Base-by-base conservation (phyloP, 2,888 invertebrate species). In the Aphodius granarius region DNA sequence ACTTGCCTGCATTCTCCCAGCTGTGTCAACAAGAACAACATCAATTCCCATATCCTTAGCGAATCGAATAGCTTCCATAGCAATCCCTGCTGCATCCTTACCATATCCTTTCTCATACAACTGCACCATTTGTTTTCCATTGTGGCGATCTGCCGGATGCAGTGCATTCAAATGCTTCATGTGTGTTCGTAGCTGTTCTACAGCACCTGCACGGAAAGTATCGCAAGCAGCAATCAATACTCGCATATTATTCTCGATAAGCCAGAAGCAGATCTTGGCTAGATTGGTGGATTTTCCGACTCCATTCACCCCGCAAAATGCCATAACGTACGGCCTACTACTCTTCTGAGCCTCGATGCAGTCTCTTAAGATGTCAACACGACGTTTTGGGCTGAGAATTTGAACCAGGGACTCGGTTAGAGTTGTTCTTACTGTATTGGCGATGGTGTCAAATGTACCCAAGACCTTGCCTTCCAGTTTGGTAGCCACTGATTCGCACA, bases 1-100 rank as follows among this genome's bases (percentile, higher is more conserved):
- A n/a, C n/a, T n/a, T n/a, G n/a, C 86, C 82, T 99, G 99, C 99
- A 99, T 99, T 77, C 99, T 91, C n/a, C 99, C 99, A 63, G 99
- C 99, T 0, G 99, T 99, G 87, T 99, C 99, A 17, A 99, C 92
- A n/a, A 99, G 89, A 0, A 99, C 99, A 9, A 99, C 92, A 88
- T 99, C 98, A 74, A 95, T 91, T 74, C 89, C 91, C 0, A 91
- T 89, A 83, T 97, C 97, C 73, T 91, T 90, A 0, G 98, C 98
- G 87, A 90, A 94, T 75, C 94, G 93, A 79, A 99, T 97, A 0
- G 99, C 99, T 86, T 98, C 98, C 94, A 96, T 94, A 0, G 99
- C 99, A 81, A 99, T 97, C 16, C 97, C 98, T 9, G 99, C 99
- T 0, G 99, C 97, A 89, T 99, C 99, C 87, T 99, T 99, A n/a